Percentiles rank a stretch among this genome's conserved stretches.
These are phyloP conservation scores for Megaceryle maxima DNA, from an alignment of 2,113 vertebrate genomes.

Conservation along the genomic window DNA sequence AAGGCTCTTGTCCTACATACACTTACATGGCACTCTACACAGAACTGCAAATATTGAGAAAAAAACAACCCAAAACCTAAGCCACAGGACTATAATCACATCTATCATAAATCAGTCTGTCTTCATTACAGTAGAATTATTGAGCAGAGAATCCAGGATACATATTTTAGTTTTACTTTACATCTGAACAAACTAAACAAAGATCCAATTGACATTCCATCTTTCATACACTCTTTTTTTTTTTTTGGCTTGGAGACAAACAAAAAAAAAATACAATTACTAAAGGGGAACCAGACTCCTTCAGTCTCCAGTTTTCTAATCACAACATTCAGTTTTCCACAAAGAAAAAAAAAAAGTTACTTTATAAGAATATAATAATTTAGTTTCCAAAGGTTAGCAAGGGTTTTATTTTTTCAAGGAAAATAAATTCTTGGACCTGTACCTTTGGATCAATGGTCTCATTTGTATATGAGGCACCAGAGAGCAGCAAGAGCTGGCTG, in stretches of 20 bases:
- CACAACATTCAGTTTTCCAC: neutral
- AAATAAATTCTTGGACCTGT: neutral
- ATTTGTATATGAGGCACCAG: rapidly evolving
- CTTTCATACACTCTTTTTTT: neutral
- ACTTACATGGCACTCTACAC: neutral
- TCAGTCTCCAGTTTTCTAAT: neutral
- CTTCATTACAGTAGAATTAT: neutral
- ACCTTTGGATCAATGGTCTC: rapidly evolving
- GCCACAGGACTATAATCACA: neutral
- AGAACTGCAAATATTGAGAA: neutral
- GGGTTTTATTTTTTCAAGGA: neutral
- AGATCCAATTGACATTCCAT: neutral
- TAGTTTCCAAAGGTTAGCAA: neutral
- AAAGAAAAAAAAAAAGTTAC: neutral
- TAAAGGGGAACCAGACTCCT: neutral
- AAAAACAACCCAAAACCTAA: neutral
- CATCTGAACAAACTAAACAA: neutral
- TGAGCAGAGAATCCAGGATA: neutral
- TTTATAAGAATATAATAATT: neutral
- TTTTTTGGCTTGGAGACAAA: neutral
- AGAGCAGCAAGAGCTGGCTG: neutral
- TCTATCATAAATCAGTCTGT: neutral
- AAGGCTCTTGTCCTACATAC: neutral
- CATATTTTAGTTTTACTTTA: neutral
- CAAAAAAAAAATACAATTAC: neutral